Conservation (phyloP, 2,888 invertebrate genomes). For the Noctuana brunneofusca region DNA sequence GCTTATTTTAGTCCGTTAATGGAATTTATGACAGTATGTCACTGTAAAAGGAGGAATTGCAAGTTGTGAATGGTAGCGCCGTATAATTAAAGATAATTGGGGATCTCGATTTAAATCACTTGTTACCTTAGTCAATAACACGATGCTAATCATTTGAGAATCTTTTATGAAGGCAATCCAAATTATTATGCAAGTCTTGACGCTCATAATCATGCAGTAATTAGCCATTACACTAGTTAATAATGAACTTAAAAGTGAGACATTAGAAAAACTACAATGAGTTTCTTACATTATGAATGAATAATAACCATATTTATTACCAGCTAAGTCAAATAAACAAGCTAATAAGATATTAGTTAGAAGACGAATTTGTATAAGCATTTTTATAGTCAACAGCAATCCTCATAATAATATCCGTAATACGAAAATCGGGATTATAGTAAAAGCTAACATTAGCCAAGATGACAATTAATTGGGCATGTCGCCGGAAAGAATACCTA, state of each 20-base stretch:
- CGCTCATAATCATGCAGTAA: conserved; percentile 10
- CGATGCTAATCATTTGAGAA: conserved; percentile 19
- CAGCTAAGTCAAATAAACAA: conserved; percentile 1
- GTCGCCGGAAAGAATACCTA: conserved; percentile 54
- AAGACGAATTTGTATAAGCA: conserved; percentile 1
- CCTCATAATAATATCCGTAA: too few relatives aligned
- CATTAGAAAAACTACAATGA: neutral
- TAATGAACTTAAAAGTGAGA: neutral
- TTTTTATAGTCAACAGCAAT: conserved; percentile 11
- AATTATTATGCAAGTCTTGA: conserved; percentile 20
- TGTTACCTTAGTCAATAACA: conserved; percentile 12
- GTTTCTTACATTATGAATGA: conserved; percentile 1
- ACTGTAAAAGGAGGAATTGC: conserved; percentile 64
- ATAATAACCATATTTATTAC: conserved; percentile 7
- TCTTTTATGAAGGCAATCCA: conserved; percentile 14
- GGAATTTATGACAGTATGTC: conserved; percentile 58
- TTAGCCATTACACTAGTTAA: conserved; percentile 19
- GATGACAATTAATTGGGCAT: conserved; percentile 45
- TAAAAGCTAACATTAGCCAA: conserved; percentile 31
- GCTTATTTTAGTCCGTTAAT: conserved; percentile 41
- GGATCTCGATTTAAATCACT: conserved; percentile 34
- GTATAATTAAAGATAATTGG: conserved; percentile 53
- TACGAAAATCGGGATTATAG: conserved; percentile 44
- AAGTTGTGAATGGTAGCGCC: conserved; percentile 54
- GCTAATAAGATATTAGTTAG: neutral